Evolutionary conservation across 2,113 vertebrate genomes (phyloP).

Genomic region (Macquaria australasica): DNA sequence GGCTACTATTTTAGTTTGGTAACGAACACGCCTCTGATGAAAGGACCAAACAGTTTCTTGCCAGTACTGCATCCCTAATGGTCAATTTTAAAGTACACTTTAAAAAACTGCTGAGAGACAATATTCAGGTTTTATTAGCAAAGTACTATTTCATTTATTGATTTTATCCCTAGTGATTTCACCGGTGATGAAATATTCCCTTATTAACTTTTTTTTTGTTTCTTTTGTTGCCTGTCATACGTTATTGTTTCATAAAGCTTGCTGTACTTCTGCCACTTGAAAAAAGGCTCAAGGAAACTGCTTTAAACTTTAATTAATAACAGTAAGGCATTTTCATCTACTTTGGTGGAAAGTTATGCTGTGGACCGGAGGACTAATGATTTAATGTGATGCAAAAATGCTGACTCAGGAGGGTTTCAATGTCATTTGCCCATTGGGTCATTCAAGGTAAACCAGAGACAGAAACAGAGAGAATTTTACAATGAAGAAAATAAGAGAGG

Average conservation of each 20-base stretch:
- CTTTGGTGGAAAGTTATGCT: not conserved
- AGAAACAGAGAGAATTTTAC: constrained; percentile 14
- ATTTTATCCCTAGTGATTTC: not conserved
- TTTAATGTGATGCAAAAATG: constrained; percentile 34
- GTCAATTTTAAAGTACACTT: constrained; percentile 6
- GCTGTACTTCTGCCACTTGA: not conserved
- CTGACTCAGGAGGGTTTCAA: constrained; percentile 50
- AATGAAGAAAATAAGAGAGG: constrained; percentile 8
- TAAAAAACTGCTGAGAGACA: not conserved
- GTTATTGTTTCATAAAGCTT: not conserved
- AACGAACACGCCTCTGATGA: constrained; percentile 49
- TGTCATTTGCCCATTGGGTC: constrained; percentile 50
- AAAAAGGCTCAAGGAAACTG: not conserved
- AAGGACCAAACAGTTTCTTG: constrained; percentile 43
- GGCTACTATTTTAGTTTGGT: constrained; percentile 65
- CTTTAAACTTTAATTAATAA: constrained; percentile 8
- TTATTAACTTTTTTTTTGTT: not conserved
- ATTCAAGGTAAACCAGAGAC: constrained; percentile 43
- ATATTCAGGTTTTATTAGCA: not conserved
- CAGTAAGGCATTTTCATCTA: not conserved
- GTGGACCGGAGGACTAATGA: constrained; percentile 34
- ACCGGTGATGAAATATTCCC: not conserved
- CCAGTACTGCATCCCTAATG: constrained; percentile 38
- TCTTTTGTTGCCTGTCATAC: not conserved
- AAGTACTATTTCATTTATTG: not conserved